phyloP scores from a whole-genome alignment of 2,797 vertebrate species.

The Malurus leucopterus region DNA sequence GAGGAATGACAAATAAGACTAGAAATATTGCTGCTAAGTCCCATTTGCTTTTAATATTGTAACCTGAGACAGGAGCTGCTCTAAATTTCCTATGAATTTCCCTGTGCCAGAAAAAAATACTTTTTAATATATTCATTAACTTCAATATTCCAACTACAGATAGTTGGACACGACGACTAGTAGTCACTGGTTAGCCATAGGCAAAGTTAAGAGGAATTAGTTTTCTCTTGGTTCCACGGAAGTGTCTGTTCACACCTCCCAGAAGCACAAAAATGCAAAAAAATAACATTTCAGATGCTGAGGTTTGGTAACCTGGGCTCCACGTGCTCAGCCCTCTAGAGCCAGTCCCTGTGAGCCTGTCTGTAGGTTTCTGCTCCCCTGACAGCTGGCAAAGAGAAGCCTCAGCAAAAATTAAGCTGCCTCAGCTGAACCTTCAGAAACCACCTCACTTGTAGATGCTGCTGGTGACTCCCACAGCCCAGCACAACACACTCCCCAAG shows the following conservation, averaged over 20 bases:
- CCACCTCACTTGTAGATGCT: neutral
- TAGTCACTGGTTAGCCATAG: neutral
- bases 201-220: neutral
- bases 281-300: neutral
- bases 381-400: neutral
- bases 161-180: neutral
- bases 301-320: neutral
- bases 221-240: neutral
- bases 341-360: neutral
- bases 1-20: neutral
- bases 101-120: neutral
- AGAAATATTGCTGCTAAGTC: neutral
- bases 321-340: neutral
- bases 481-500: neutral
- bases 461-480: neutral
- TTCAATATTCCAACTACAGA: neutral
- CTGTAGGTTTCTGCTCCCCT: neutral
- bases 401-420: neutral
- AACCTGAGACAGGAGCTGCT: neutral
- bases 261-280: neutral
- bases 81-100: neutral
- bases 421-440: neutral
- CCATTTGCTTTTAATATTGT: neutral
- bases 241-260: neutral
- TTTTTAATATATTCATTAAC: neutral